phyloP scores from a whole-genome alignment of 2,113 vertebrate species.

The Pao palembangensis region DNA sequence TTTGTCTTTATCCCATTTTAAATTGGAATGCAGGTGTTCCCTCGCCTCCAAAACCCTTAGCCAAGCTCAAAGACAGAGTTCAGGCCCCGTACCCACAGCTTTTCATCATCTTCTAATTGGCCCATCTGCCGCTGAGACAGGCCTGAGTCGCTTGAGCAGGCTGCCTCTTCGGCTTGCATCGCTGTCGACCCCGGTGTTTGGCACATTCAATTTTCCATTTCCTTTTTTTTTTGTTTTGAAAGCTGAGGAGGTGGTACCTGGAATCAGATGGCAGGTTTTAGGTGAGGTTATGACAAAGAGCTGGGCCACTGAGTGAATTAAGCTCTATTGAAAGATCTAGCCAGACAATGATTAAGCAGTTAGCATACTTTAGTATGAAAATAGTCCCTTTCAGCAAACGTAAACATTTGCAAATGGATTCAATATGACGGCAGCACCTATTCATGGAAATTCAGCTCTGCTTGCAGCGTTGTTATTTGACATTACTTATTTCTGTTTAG shows the following conservation, averaged over 20 bases:
- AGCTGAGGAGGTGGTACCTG: neutral
- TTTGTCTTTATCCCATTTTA: slow-evolving; percentile 16
- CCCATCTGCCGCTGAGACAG: slow-evolving; percentile 69
- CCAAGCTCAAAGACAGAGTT: slow-evolving; percentile 52
- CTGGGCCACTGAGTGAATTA: too few relatives aligned
- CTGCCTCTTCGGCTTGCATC: slow-evolving; percentile 46
- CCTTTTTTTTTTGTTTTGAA: slow-evolving; percentile 1
- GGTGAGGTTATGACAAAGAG: neutral
- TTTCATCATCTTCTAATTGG: slow-evolving; percentile 74
- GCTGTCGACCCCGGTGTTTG: slow-evolving; percentile 38
- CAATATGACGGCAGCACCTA: neutral
- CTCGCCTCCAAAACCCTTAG: slow-evolving; percentile 47
- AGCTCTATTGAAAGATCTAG: too few relatives aligned
- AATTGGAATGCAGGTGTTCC: slow-evolving; percentile 66
- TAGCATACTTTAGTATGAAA: too few relatives aligned
- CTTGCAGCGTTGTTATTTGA: neutral
- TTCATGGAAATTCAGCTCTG: neutral
- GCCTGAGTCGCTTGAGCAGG: slow-evolving; percentile 56
- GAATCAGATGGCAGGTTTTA: slow-evolving; percentile 2
- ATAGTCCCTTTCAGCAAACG: too few relatives aligned
- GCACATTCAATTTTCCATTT: slow-evolving; percentile 37
- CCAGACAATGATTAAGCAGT: too few relatives aligned
- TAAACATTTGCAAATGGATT: neutral
- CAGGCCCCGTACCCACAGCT: slow-evolving; percentile 44
- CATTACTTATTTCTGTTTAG: slow-evolving; percentile 1